Conservation (phyloP, 2,797 vertebrate genomes). For the Gorsachius magnificus region DNA sequence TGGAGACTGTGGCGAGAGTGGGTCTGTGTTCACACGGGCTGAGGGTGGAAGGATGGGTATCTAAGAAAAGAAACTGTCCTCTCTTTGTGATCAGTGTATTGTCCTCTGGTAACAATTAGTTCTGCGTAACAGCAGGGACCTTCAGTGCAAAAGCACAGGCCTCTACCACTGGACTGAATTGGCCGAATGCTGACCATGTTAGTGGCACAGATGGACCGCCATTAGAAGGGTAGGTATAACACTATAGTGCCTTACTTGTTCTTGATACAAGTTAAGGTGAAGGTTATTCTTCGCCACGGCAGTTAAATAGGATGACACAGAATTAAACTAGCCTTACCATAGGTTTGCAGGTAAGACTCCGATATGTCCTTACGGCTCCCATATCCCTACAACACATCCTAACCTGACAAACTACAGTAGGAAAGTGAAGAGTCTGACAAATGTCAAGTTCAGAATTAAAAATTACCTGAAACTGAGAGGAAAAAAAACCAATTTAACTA, state of each 20-base stretch:
- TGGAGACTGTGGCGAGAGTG: not conserved
- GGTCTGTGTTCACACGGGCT: not conserved
- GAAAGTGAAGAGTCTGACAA: not conserved
- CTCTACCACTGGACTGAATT: not conserved
- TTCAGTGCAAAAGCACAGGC: not conserved
- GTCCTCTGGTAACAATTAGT: not conserved
- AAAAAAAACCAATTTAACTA: not conserved
- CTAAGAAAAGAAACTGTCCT: not conserved
- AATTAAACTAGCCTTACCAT: not conserved
- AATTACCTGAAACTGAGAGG: not conserved
- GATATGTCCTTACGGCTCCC: not conserved
- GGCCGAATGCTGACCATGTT: not conserved
- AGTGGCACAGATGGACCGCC: not conserved
- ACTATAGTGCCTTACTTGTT: not conserved
- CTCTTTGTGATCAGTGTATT: not conserved
- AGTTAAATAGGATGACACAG: not conserved
- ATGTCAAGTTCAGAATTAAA: not conserved
- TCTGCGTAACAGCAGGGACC: not conserved
- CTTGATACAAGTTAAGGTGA: not conserved
- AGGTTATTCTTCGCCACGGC: not conserved
- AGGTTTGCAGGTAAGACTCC: not conserved
- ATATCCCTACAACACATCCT: not conserved
- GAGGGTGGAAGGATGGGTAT: not conserved
- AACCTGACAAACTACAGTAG: not conserved
- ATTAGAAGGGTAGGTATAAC: not conserved